phyloP scores from a whole-genome alignment of 2,888 invertebrate species.

The Andrena dorsata region DNA sequence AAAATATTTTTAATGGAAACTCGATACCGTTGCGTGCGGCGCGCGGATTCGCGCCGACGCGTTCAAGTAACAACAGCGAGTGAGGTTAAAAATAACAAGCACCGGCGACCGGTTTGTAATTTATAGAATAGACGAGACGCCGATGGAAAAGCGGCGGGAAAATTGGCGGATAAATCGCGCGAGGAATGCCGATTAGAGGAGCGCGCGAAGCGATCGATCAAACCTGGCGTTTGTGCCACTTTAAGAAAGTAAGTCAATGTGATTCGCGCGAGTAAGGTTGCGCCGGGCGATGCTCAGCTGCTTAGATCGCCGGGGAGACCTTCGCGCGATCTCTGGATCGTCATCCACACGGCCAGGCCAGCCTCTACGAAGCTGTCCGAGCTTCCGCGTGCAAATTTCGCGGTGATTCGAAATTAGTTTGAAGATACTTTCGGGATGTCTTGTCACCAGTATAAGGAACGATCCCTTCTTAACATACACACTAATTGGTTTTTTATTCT shows the following conservation, averaged over 20 bases:
- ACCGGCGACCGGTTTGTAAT: not conserved
- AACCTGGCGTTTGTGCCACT: constrained; percentile 74
- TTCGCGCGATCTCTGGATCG: constrained; percentile 58
- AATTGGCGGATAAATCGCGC: constrained; percentile 19
- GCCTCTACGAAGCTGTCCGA: constrained; percentile 12
- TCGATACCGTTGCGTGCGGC: not conserved
- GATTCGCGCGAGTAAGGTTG: constrained; percentile 76
- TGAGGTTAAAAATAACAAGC: constrained; percentile 4
- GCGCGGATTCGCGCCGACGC: not conserved
- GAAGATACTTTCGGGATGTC: too few relatives aligned
- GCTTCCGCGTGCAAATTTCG: constrained; percentile 48
- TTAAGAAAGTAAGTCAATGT: constrained; percentile 82
- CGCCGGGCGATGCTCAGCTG: constrained; percentile 42
- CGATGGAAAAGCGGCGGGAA: not conserved
- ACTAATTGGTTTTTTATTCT: too few relatives aligned
- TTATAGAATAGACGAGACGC: not conserved
- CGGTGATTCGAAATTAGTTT: too few relatives aligned
- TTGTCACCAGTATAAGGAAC: too few relatives aligned
- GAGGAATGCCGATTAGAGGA: constrained; percentile 46
- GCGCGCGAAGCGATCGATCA: constrained; percentile 69
- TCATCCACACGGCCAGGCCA: constrained; percentile 44
- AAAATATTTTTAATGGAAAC: not conserved
- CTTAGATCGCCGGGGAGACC: constrained; percentile 52
- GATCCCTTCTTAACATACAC: too few relatives aligned
- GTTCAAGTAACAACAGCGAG: not conserved